Base-by-base conservation (phyloP, 2,888 invertebrate species). In the Cantharis nigra region DNA sequence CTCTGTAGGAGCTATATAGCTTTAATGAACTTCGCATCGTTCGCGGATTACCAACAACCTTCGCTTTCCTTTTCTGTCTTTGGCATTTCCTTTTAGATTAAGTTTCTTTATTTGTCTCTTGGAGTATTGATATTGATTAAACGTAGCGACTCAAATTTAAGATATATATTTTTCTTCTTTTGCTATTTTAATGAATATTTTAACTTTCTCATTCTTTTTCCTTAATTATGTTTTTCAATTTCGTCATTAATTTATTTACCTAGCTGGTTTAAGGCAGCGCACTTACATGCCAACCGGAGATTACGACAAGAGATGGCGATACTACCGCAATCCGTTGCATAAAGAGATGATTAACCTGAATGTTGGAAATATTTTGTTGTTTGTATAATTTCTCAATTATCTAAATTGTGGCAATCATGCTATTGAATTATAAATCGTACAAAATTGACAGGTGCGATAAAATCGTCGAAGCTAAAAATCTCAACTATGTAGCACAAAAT, bases 21-120 rank as follows among this genome's bases (percentile, higher is more conserved):
- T 82, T 84, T 85, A 86, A 86, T 86, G 86, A 86, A 86, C 83
- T 82, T 81, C 81, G 84, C 83, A 85, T 86, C 86, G 85, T 86
- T 85, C 82, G 81, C 84, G 85, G 85, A 86, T 86, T 85, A 85
- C 84, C 84, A 84, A 85, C 83, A 82, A 84, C 81, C 78, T 74
- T 76, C 78, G 71, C 76, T 70, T 79, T 80, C 80, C 74, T 77
- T 77, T 77, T 77, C 79, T 75, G 74, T 74, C 71, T 76, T 73
- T 70, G 64, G 78, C 78, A 78, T 80, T 80, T 82, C 80, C 80
- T 75, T 81, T 81, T 77, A 81, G 82, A 83, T 83, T 83, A 83
- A 82, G 79, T 83, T 82, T 81, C 83, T 83, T 83, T 84, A 83
- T 83, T 84, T 84, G 82, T 83, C 82, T 83, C 82, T 72, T 75